phyloP scores from a whole-genome alignment of 2,797 vertebrate species.

The Muscicapa striata region DNA sequence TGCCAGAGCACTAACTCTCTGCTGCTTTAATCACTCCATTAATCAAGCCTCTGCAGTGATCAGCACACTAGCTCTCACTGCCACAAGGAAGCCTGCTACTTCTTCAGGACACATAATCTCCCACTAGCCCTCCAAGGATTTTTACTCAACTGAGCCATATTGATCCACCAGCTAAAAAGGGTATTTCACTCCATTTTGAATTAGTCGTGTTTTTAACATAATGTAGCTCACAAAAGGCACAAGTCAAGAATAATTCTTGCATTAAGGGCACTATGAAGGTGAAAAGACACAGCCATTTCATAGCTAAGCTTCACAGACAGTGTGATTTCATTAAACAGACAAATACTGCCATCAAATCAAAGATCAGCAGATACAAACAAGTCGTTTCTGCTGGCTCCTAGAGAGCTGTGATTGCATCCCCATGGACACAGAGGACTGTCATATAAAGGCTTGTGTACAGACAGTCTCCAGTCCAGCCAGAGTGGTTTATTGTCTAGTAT shows the following conservation, averaged over 20 bases:
- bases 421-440: background rate
- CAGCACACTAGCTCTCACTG: constrained; percentile 48
- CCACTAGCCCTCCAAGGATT: constrained; percentile 48
- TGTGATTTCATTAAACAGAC: background rate
- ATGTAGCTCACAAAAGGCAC: background rate
- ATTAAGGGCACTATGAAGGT: background rate
- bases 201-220: constrained; percentile 22
- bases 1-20: constrained; percentile 65
- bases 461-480: background rate
- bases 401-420: background rate
- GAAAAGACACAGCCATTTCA: background rate
- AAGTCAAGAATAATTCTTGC: background rate
- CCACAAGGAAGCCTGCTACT: constrained; percentile 69
- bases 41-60: constrained; percentile 63
- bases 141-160: constrained; percentile 34
- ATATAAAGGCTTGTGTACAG: background rate
- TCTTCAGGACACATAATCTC: constrained; percentile 71
- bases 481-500: background rate
- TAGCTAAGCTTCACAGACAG: background rate
- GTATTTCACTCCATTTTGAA: constrained; percentile 35
- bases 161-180: constrained; percentile 40
- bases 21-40: constrained; percentile 70
- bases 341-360: constrained; percentile 5
- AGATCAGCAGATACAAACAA: constrained; percentile 32
- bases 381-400: background rate